Conservation (phyloP, 2,797 vertebrate species). For the Myioborus melanocephalus region DNA sequence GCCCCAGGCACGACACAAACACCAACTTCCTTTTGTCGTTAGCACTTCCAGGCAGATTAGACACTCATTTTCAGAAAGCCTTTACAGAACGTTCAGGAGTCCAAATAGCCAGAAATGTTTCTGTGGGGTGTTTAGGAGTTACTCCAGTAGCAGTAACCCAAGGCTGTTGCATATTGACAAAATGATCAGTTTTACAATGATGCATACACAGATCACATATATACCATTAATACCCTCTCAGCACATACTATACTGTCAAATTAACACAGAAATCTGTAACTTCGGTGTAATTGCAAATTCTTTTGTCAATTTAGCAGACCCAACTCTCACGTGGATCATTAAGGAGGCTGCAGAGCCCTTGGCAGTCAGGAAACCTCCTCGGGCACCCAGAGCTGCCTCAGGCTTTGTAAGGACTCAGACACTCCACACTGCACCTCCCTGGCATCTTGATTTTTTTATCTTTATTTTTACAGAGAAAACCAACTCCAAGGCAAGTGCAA, state of each 20-base stretch:
- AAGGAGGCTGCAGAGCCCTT: neutral
- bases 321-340: neutral
- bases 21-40: neutral
- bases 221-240: neutral
- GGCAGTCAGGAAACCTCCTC: neutral
- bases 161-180: neutral
- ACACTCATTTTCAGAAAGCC: neutral
- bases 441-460: neutral
- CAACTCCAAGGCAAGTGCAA: neutral
- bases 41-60: neutral
- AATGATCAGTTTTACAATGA: rapidly evolving
- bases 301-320: neutral
- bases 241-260: neutral
- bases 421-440: neutral
- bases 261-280: neutral
- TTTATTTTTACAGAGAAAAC: neutral
- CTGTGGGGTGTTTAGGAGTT: neutral
- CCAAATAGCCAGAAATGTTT: neutral
- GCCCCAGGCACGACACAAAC: neutral
- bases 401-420: neutral
- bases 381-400: neutral
- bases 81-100: neutral
- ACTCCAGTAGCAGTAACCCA: neutral
- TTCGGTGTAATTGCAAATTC: neutral
- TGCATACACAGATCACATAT: rapidly evolving